Conservation (phyloP, 2,797 vertebrate genomes). For the Thalassophryne amazonica region DNA sequence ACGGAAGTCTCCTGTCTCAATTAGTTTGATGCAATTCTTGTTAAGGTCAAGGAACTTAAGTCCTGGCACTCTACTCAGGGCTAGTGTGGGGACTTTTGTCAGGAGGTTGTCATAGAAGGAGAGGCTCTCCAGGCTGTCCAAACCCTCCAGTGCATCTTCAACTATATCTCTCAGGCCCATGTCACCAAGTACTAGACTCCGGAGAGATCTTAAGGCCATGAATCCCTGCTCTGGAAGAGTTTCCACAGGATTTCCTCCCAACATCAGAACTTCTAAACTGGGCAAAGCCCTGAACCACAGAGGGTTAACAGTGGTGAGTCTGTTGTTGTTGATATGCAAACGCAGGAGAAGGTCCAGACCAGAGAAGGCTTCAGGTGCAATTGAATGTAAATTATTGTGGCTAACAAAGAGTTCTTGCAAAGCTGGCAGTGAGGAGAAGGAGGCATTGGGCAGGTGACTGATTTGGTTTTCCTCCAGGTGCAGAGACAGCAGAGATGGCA, state of each 20-base stretch:
- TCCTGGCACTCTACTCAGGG: conserved; percentile 85
- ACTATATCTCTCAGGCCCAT: conserved; percentile 90
- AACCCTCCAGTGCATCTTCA: conserved; percentile 86
- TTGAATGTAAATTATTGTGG: conserved; percentile 89
- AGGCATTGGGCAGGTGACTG: conserved; percentile 81
- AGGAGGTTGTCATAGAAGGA: conserved; percentile 95
- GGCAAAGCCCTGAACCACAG: conserved; percentile 90
- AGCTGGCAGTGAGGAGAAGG: conserved; percentile 84
- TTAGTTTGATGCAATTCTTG: conserved; percentile 90
- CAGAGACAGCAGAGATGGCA: conserved; percentile 88
- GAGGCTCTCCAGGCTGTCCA: conserved; percentile 90
- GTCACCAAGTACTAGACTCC: conserved; percentile 91
- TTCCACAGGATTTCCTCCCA: conserved; percentile 93
- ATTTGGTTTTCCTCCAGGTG: conserved; percentile 96
- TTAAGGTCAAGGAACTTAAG: conserved; percentile 97
- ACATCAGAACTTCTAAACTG: conserved; percentile 93
- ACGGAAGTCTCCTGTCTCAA: conserved; percentile 88
- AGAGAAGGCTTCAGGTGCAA: conserved; percentile 84
- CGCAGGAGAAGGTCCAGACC: conserved; percentile 87
- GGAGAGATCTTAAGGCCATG: conserved; percentile 83
- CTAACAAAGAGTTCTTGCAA: conserved; percentile 96
- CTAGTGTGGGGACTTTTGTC: conserved; percentile 84
- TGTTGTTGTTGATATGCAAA: conserved; percentile 95
- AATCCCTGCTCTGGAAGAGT: conserved; percentile 89
- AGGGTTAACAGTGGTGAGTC: conserved; percentile 83